phyloP scores from a whole-genome alignment of 2,888 invertebrate genomes.

The Rhodophaea formosa region DNA sequence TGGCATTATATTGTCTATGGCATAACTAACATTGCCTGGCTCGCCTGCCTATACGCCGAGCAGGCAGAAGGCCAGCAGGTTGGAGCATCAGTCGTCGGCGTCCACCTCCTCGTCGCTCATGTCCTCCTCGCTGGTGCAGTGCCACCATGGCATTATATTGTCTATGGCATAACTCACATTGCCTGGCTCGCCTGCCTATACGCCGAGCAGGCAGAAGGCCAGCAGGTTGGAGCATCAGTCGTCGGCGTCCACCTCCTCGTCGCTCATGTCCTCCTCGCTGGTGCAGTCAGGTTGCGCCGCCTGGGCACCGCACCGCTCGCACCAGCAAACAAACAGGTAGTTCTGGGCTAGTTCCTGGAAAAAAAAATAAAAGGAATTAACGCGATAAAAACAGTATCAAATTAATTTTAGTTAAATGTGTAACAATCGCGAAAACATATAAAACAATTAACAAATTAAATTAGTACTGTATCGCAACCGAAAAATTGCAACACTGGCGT shows the following conservation, averaged over 20 bases:
- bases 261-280: conserved; percentile 89
- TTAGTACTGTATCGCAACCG: too few relatives aligned
- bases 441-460: too few relatives aligned
- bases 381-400: too few relatives aligned
- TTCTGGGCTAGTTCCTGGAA: conserved; percentile 83
- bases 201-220: conserved; percentile 71
- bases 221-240: conserved; percentile 78
- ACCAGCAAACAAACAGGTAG: conserved; percentile 91
- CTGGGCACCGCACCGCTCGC: conserved; percentile 88
- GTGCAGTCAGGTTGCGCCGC: conserved; percentile 89
- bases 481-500: too few relatives aligned
- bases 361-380: not conserved
- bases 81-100: conserved; percentile 76
- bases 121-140: conserved; percentile 92
- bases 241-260: conserved; percentile 71
- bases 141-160: too few relatives aligned
- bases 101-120: conserved; percentile 78
- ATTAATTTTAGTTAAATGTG: too few relatives aligned
- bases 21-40: conserved; percentile 1
- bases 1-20: too few relatives aligned
- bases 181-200: conserved; percentile 41
- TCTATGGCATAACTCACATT: not conserved
- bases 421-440: too few relatives aligned
- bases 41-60: conserved; percentile 58
- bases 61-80: conserved; percentile 71